phyloP scores from a whole-genome alignment of 2,888 invertebrate genomes.

The Mactromeris polynyma region DNA sequence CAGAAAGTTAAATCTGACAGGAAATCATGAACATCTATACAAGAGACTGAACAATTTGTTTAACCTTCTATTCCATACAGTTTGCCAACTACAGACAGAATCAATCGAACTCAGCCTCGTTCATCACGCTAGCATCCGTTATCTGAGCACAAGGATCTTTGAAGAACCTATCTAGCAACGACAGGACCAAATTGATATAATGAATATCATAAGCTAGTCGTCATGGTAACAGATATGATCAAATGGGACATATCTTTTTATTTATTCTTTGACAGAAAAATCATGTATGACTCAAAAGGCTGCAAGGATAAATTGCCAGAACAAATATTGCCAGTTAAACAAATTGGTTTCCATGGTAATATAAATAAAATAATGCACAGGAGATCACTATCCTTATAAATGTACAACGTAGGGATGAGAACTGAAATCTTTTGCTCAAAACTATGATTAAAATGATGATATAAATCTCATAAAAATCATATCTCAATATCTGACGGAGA shows the following conservation, averaged over 20 bases:
- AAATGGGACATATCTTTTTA: constrained; percentile 46
- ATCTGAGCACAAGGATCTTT: constrained; percentile 23
- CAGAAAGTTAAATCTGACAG: constrained; percentile 1
- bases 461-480: neutral
- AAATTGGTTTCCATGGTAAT: constrained; percentile 47
- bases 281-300: constrained; percentile 43
- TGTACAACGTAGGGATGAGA: neutral
- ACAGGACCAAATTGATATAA: constrained; percentile 50
- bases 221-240: constrained; percentile 41
- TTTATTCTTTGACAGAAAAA: constrained; percentile 49
- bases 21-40: constrained; percentile 23
- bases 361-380: constrained; percentile 45
- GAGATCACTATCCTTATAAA: constrained; percentile 7
- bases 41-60: constrained; percentile 23
- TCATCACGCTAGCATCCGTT: constrained; percentile 20
- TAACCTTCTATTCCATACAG: neutral
- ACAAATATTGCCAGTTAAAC: constrained; percentile 39
- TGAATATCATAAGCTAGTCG: constrained; percentile 34
- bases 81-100: constrained; percentile 19
- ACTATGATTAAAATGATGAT: neutral
- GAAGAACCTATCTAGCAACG: constrained; percentile 18
- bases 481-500: neutral
- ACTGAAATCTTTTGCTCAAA: neutral
- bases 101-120: constrained; percentile 20
- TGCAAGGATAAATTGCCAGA: constrained; percentile 24